Conservation (phyloP, 35 echinoderm and acorn worm genomes). For the Stichopus chloronotus region DNA sequence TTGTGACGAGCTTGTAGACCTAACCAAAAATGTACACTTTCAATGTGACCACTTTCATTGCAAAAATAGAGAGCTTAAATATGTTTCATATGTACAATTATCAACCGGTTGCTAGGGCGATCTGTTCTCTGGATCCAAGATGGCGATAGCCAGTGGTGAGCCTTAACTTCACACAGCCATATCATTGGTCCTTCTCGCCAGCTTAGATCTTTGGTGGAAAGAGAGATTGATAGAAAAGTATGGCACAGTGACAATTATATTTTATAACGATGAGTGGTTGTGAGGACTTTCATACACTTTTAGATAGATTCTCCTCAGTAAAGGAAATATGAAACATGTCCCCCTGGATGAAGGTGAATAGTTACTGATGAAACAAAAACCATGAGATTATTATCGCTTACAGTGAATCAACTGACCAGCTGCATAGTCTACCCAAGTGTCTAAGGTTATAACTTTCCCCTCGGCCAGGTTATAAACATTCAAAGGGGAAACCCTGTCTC, state of each 20-base stretch:
- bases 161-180: conserved; percentile 1
- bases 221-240: not conserved
- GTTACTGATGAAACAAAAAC: not conserved
- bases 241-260: not conserved
- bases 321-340: not conserved
- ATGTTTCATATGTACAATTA: conserved; percentile 28
- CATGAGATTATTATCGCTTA: not conserved
- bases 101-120: not conserved
- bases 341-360: not conserved
- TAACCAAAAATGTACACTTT: conserved; percentile 6
- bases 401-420: not conserved
- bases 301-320: not conserved
- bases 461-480: no score
- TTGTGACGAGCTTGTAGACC: not conserved
- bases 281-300: not conserved
- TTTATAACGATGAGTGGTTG: not conserved
- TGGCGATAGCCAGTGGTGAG: no score
- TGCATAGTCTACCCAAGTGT: not conserved
- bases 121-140: not conserved
- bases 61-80: conserved; percentile 51
- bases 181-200: conserved; percentile 34
- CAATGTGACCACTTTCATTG: conserved; percentile 26
- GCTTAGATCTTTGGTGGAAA: not conserved
- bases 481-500: no score
- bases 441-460: not conserved